These are phyloP conservation scores for Tragelaphus oryx DNA, from an alignment of 2,797 vertebrate genomes.

Conservation along the genomic window DNA sequence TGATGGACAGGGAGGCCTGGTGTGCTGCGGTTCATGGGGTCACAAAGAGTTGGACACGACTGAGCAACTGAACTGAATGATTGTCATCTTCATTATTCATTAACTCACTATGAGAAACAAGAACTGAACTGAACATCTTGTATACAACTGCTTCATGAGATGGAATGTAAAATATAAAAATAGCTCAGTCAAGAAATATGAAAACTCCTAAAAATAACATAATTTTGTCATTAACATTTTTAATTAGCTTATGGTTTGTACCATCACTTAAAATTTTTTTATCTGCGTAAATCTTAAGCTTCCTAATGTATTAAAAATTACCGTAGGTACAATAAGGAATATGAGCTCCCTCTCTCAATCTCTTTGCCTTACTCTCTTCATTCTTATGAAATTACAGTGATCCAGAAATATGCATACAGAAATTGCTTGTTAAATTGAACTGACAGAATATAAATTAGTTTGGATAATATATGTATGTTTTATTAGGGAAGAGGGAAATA, in stretches of 20 bases:
- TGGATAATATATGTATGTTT: constrained; percentile 28
- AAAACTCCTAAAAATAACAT: not conserved
- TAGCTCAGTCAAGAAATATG: not conserved
- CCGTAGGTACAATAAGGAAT: not conserved
- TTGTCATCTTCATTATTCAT: not conserved
- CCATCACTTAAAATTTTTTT: not conserved
- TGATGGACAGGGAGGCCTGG: not conserved
- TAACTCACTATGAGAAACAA: not conserved
- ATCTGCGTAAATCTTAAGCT: not conserved
- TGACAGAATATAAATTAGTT: constrained; percentile 34
- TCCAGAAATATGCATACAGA: constrained; percentile 12
- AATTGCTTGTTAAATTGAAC: constrained; percentile 17
- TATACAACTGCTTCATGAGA: not conserved
- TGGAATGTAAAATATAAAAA: not conserved
- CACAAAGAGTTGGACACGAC: accelerated
- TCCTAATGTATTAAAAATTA: not conserved
- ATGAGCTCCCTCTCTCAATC: not conserved
- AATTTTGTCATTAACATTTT: not conserved
- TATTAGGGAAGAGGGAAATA: not conserved
- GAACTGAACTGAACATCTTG: not conserved
- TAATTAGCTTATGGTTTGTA: not conserved
- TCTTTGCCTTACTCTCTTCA: not conserved
- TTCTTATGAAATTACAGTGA: not conserved
- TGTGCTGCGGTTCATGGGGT: not conserved
- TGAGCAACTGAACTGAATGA: not conserved